A percentile compares a stretch with the other conserved stretches of the same genome.
Evolutionary conservation across 92 coral and sea anemone genomes (phyloP).

Genomic region (Zoanthus solanderi): DNA sequence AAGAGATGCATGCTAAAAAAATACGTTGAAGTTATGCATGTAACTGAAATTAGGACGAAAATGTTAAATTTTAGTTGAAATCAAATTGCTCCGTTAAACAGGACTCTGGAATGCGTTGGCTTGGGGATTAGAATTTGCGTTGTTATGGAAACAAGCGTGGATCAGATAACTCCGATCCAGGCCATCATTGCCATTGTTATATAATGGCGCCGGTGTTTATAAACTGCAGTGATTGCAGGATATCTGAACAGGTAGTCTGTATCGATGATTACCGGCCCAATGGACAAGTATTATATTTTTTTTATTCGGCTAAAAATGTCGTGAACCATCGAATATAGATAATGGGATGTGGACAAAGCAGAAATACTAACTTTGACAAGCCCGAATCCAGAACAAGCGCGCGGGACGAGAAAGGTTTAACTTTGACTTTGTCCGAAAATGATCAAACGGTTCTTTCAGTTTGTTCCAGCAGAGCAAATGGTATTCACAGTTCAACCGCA

Average conservation of each 20-base stretch:
- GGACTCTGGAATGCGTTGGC: too few relatives aligned
- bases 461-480: background rate
- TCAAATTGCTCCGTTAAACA: too few relatives aligned
- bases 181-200: background rate
- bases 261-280: background rate
- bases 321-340: background rate
- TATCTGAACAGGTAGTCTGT: background rate
- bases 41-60: too few relatives aligned
- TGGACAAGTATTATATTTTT: background rate
- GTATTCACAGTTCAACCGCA: background rate
- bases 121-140: background rate
- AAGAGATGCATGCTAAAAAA: too few relatives aligned
- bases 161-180: background rate
- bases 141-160: slow-evolving; percentile 15
- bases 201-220: background rate
- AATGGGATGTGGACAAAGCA: slow-evolving; percentile 45
- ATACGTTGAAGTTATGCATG: too few relatives aligned
- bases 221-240: background rate
- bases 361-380: background rate
- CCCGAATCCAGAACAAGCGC: background rate
- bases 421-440: slow-evolving; percentile 1
- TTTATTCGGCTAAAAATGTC: background rate
- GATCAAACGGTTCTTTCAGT: background rate
- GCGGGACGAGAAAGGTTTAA: background rate
- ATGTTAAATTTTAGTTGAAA: too few relatives aligned